Conservation (phyloP, 2,797 vertebrate genomes). For the Notoglanidium macrostoma region DNA sequence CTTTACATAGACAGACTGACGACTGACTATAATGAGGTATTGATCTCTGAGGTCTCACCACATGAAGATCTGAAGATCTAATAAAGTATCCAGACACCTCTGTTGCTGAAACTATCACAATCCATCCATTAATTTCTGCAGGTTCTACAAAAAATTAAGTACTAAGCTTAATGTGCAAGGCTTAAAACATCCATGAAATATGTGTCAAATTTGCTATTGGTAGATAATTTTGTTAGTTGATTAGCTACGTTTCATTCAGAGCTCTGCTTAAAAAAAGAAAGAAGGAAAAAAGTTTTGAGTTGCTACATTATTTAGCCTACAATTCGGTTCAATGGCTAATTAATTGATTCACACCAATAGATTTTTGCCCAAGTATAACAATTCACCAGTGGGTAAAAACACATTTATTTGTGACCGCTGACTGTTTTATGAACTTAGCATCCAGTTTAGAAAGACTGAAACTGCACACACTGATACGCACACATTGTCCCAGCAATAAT, state of each 20-base stretch:
- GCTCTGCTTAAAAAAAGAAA: background rate
- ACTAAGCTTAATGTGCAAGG: background rate
- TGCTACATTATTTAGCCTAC: background rate
- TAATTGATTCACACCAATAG: background rate
- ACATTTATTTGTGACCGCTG: background rate
- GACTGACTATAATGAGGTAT: background rate
- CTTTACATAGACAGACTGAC: background rate
- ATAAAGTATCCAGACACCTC: background rate
- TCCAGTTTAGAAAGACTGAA: background rate
- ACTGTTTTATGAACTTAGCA: slow-evolving; percentile 24
- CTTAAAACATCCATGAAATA: background rate
- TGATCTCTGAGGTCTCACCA: background rate
- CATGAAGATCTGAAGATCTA: background rate
- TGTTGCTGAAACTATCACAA: background rate
- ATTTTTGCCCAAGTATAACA: background rate
- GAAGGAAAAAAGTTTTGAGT: background rate
- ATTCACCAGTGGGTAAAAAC: background rate
- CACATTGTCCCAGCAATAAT: background rate
- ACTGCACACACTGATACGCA: background rate
- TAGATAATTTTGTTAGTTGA: no score
- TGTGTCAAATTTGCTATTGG: background rate
- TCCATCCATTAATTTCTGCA: background rate
- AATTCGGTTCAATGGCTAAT: no score
- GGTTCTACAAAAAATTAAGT: background rate
- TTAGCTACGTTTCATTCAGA: background rate